Conservation (phyloP, 2,797 vertebrate species). For the Fundulus diaphanus region DNA sequence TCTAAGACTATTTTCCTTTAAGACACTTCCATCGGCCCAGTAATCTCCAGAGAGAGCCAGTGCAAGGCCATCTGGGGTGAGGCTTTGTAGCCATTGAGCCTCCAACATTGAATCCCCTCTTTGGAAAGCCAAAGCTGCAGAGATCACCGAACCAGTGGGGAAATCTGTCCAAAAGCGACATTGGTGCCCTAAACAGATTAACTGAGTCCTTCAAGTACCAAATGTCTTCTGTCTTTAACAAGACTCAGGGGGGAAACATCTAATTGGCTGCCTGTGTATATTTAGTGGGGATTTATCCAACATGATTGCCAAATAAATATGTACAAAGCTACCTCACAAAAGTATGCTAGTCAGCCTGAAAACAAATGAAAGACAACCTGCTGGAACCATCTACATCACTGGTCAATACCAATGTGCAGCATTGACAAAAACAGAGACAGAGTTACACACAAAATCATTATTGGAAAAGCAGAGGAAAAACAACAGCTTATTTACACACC, state of each 20-base stretch:
- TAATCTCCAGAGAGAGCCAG: slow-evolving; percentile 53
- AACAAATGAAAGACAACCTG: not conserved
- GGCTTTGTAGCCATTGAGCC: slow-evolving; percentile 45
- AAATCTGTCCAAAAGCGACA: slow-evolving; percentile 60
- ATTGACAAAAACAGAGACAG: too few species aligned
- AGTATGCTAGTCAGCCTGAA: not conserved
- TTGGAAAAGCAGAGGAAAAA: too few species aligned
- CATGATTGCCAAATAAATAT: slow-evolving; percentile 13
- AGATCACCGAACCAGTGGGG: slow-evolving; percentile 54
- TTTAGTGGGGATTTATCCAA: slow-evolving; percentile 37
- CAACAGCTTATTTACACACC: too few species aligned
- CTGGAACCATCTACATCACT: not conserved
- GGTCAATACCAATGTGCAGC: not conserved
- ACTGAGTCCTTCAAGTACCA: slow-evolving; percentile 52
- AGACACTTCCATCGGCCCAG: slow-evolving; percentile 49
- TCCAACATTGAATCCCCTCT: slow-evolving; percentile 66
- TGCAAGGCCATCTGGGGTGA: slow-evolving; percentile 40
- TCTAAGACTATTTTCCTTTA: slow-evolving; percentile 47
- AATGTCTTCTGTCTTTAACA: slow-evolving; percentile 61
- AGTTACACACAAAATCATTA: too few species aligned
- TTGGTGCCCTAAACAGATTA: slow-evolving; percentile 53
- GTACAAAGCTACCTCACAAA: not conserved
- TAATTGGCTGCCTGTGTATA: slow-evolving; percentile 50
- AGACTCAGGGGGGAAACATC: slow-evolving; percentile 34
- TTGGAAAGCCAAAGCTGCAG: slow-evolving; percentile 57